Percentiles rank a stretch among this genome's conserved stretches.
These are phyloP conservation scores for Zhengitettix transpicula DNA, from an alignment of 2,888 invertebrate genomes.

Conservation along the genomic window DNA sequence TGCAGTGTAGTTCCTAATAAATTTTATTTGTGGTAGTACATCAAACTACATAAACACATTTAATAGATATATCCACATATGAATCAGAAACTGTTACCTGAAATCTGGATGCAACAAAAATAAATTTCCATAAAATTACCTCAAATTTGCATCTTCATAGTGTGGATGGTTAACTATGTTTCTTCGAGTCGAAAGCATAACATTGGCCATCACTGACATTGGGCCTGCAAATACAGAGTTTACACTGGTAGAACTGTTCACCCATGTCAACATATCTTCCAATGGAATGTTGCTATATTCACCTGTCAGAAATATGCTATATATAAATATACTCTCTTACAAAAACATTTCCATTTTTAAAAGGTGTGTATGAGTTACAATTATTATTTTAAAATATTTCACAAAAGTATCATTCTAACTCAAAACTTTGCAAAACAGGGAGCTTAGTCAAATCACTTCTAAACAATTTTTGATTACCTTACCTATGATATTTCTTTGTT, in stretches of 20 bases:
- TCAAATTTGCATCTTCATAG: conserved; percentile 62
- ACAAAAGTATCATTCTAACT: no score
- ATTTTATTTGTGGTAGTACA: no score
- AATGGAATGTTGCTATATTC: conserved; percentile 55
- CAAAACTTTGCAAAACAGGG: no score
- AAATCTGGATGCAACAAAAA: no score
- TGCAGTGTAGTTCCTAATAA: no score
- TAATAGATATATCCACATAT: no score
- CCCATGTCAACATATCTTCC: conserved; percentile 66
- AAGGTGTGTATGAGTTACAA: no score
- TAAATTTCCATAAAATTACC: conserved; percentile 29
- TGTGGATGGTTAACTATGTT: conserved; percentile 78
- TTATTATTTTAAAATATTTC: no score
- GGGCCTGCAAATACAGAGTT: conserved; percentile 70
- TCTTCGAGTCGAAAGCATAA: conserved; percentile 57
- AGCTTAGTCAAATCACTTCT: no score
- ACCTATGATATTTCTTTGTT: conserved; percentile 32
- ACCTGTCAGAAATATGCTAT: conserved; percentile 24
- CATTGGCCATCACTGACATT: conserved; percentile 68
- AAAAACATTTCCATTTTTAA: no score
- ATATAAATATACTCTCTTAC: no score
- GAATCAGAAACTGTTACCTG: no score
- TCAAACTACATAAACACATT: neutral
- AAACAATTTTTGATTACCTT: conserved; percentile 3
- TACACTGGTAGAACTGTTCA: conserved; percentile 40